Conservation (phyloP, 1,140 invertebrate genomes). For the Bombus huntii region DNA sequence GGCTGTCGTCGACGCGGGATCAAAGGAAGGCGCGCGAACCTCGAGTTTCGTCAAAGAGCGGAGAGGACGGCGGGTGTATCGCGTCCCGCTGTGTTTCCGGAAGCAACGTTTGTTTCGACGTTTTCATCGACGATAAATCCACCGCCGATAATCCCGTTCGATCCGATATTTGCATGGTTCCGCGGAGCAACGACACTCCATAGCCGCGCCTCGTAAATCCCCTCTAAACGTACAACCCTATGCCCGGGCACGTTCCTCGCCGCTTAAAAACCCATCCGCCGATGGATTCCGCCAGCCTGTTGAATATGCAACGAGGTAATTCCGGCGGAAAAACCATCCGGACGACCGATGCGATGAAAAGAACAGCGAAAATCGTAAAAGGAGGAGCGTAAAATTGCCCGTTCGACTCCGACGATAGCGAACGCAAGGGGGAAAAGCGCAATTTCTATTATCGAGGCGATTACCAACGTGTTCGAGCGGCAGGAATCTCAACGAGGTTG, state of each 20-base stretch:
- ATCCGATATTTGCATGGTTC: background rate
- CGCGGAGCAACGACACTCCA: background rate
- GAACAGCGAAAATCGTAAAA: background rate
- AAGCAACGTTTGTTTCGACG: background rate
- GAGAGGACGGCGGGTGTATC: background rate
- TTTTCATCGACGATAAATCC: background rate
- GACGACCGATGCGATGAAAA: too few species aligned
- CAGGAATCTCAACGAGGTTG: conserved; percentile 11
- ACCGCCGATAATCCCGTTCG: background rate
- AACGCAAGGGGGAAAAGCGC: background rate
- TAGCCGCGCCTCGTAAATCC: background rate
- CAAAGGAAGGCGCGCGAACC: background rate
- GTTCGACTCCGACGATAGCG: background rate
- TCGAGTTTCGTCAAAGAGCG: background rate
- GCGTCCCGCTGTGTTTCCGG: background rate
- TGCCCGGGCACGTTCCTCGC: conserved; percentile 9
- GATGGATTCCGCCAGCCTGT: conserved; percentile 18
- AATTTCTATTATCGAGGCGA: conserved; percentile 20
- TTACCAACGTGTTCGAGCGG: background rate
- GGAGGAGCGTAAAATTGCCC: too few species aligned
- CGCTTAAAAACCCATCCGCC: conserved; percentile 14
- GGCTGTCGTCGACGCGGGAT: background rate
- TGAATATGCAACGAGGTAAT: conserved; percentile 36
- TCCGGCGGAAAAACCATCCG: conserved; percentile 5
- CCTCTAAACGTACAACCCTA: background rate